phyloP scores from a whole-genome alignment of 53 echinoderm and acorn worm species.

The Crossaster papposus region DNA sequence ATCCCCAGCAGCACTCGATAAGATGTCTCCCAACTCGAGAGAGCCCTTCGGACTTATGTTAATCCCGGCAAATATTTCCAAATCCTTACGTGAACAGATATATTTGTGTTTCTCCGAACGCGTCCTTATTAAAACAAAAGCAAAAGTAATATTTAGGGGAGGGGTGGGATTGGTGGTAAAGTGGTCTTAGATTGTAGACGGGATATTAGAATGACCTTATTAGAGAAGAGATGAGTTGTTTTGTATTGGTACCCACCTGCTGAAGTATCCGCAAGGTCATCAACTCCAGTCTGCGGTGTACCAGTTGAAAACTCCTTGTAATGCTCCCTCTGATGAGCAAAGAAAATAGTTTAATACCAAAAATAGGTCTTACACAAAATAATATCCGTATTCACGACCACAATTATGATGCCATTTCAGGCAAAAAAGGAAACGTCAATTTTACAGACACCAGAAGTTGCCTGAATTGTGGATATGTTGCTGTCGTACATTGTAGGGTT shows the following conservation, averaged over 20 bases:
- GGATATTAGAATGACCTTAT: background rate
- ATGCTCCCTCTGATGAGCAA: constrained; percentile 66
- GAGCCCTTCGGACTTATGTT: background rate
- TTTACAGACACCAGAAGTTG: too few species aligned
- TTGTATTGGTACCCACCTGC: constrained; percentile 65
- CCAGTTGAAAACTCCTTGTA: constrained; percentile 74
- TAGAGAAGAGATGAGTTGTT: background rate
- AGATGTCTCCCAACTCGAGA: background rate
- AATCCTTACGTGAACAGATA: background rate
- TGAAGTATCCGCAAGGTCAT: constrained; percentile 67
- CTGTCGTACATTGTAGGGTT: too few species aligned
- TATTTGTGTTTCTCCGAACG: background rate
- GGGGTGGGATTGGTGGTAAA: background rate
- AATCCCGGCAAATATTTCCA: background rate
- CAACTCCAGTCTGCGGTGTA: constrained; percentile 82
- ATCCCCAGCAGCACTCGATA: constrained; percentile 3
- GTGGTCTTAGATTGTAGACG: background rate
- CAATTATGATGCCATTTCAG: too few species aligned
- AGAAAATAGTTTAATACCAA: too few species aligned
- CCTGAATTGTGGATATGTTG: too few species aligned
- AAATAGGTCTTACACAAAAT: too few species aligned
- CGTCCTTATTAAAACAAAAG: background rate
- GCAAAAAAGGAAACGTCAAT: too few species aligned
- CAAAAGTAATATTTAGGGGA: background rate
- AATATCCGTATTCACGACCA: too few species aligned